Evolutionary conservation across 2,797 vertebrate genomes (phyloP).

Genomic region (Melanotaenia boesemani): DNA sequence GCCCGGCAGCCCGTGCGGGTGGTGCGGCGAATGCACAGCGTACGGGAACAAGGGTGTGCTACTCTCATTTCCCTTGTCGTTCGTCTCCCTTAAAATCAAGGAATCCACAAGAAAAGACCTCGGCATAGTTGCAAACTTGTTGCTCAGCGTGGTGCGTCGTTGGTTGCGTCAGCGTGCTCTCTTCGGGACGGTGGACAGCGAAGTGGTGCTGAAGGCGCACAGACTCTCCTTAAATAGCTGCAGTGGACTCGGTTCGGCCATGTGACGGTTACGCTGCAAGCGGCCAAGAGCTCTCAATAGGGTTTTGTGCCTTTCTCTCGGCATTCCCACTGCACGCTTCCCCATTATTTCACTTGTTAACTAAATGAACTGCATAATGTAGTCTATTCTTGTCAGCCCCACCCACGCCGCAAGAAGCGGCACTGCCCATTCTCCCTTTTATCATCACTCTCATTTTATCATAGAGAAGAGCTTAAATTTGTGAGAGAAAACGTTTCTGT

Average conservation of each 20-base stretch:
- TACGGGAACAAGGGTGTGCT: constrained; percentile 92
- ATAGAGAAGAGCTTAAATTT: constrained; percentile 69
- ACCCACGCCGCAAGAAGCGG: constrained; percentile 95
- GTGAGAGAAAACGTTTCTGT: constrained; percentile 63
- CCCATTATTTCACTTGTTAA: constrained; percentile 99
- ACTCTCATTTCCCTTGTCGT: constrained; percentile 88
- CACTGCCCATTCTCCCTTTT: constrained; percentile 89
- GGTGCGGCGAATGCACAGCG: constrained; percentile 92
- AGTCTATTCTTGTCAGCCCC: constrained; percentile 99
- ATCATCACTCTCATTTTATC: constrained; percentile 90
- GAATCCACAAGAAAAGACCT: constrained; percentile 98
- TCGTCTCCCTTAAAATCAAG: constrained; percentile 93
- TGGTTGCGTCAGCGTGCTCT: constrained; percentile 59
- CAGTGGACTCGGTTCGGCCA: constrained; percentile 84
- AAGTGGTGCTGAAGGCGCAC: constrained; percentile 95
- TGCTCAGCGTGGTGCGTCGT: constrained; percentile 50
- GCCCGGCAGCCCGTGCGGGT: constrained; percentile 90
- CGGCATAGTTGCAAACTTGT: constrained; percentile 86
- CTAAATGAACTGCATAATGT: constrained; percentile 99
- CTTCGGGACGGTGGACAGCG: constrained; percentile 88
- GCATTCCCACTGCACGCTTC: constrained; percentile 99
- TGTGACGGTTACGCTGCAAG: constrained; percentile 94
- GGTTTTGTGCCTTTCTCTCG: constrained; percentile 98
- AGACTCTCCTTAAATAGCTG: constrained; percentile 90
- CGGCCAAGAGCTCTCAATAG: constrained; percentile 93